Evolutionary conservation across 2,113 vertebrate genomes (phyloP).

Genomic region (Geococcyx californianus): DNA sequence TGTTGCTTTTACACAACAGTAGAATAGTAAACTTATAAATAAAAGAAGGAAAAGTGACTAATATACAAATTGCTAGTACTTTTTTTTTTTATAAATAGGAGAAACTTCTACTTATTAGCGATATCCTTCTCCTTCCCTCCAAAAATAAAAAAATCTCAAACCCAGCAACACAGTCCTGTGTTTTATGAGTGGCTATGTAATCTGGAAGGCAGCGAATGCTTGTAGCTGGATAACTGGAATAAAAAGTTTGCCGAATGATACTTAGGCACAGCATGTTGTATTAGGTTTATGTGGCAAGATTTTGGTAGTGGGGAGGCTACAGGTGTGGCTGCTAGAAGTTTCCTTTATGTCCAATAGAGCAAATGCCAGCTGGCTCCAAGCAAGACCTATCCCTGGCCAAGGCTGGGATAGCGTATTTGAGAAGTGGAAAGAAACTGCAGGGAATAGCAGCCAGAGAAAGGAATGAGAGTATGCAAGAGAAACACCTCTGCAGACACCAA

Average conservation of each 20-base stretch:
- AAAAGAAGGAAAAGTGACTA: background rate
- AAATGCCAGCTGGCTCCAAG: rapidly evolving
- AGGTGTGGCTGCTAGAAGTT: background rate
- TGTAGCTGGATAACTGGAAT: background rate
- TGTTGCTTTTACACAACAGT: background rate
- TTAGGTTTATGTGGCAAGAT: background rate
- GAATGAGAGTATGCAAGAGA: background rate
- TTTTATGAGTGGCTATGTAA: background rate
- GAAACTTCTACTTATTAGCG: background rate
- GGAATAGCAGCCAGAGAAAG: background rate
- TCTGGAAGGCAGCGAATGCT: background rate
- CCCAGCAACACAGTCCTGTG: background rate
- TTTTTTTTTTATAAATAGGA: background rate
- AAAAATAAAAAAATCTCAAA: background rate
- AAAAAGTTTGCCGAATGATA: background rate
- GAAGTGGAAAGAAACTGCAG: no score
- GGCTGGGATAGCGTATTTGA: background rate
- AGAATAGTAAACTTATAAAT: background rate
- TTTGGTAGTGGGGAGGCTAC: background rate
- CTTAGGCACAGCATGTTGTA: background rate
- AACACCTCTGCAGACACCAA: background rate
- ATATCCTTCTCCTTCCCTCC: background rate
- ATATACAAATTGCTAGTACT: background rate
- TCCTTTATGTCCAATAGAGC: rapidly evolving
- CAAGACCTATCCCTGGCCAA: background rate